Base-by-base conservation (phyloP, 2,113 vertebrate genomes). In the Morphnarchus princeps region DNA sequence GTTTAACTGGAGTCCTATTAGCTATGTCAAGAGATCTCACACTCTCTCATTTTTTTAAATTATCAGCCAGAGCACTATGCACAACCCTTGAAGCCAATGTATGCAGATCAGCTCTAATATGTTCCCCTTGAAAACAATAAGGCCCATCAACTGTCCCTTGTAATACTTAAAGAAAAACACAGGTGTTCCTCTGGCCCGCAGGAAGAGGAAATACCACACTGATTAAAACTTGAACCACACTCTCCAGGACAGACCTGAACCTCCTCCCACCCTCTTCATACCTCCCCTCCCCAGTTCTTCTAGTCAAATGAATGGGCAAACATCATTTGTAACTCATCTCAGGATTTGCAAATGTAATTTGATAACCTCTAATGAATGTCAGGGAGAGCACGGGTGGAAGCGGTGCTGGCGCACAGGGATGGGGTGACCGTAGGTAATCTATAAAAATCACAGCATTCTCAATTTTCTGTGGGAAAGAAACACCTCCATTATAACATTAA, bases 161-260 rank as follows among this genome's bases (percentile, higher is more conserved):
- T 71, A 95, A 89, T 62, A 69, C 31, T 32, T 32, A 16, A 96
- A 97, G 95, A 86, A 95, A 97, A 97, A 93, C 97, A 84, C 96
- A 98, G 97, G 97, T 98, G 97, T 93, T 95, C 69, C 88, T 21
- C 80, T 79, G 90, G 95, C 90, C 93, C 7, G 7, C 91, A 94
- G 97, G 82, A 97, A 88, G 90, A 97, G 97, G 97, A 98, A 98
- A 98, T 97, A 85, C 93, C 96, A 95, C 50, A 42, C 82, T 97
- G 97, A 97, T 97, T 96, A 97, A 96, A 97, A 95, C 71, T 81
- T 28, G 73, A 95, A 43, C 94, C 82, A 66, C 57, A 6, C 70
- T 90, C 29, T 1, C 81, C 93, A 76, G 93, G 87, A 73, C 80
- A 78, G 95, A 89, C 71, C 90, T 49, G 82, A 85, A 55, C 83